These are phyloP conservation scores for Pterois miles DNA, from an alignment of 2,797 vertebrate genomes.

Conservation along the genomic window DNA sequence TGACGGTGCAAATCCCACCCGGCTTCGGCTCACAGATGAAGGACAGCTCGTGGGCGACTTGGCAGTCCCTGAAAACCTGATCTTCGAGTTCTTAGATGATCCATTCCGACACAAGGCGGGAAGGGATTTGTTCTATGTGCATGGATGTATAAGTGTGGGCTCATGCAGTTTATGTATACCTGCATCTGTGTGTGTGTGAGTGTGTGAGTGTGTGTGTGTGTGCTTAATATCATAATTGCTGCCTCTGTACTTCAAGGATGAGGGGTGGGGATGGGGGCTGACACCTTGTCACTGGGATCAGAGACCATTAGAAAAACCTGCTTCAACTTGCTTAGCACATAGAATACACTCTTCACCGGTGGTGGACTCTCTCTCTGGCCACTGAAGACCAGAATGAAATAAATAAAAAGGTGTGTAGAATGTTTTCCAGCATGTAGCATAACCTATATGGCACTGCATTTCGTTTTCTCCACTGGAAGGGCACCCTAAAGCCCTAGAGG, in stretches of 20 bases:
- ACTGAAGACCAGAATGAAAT: too few relatives aligned
- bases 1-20: constrained; percentile 64
- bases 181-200: constrained; percentile 10
- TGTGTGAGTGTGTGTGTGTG: background rate
- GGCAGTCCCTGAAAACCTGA: constrained; percentile 54
- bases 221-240: constrained; percentile 15
- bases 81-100: constrained; percentile 43
- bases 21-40: constrained; percentile 54
- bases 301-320: background rate
- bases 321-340: constrained; percentile 2
- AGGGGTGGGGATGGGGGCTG: background rate
- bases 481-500: too few relatives aligned
- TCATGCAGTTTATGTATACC: background rate
- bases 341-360: constrained; percentile 1
- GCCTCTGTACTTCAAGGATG: background rate
- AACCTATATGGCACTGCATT: too few relatives aligned
- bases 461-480: too few relatives aligned
- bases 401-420: too few relatives aligned
- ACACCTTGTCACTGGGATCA: constrained; percentile 41
- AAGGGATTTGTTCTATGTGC: constrained; percentile 31
- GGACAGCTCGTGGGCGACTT: constrained; percentile 45
- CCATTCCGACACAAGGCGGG: constrained; percentile 27
- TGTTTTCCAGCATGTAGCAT: too few relatives aligned
- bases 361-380: too few relatives aligned
- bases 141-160: background rate